Evolutionary conservation across 1,140 invertebrate genomes (phyloP).

Genomic region (Gerris buenoi): DNA sequence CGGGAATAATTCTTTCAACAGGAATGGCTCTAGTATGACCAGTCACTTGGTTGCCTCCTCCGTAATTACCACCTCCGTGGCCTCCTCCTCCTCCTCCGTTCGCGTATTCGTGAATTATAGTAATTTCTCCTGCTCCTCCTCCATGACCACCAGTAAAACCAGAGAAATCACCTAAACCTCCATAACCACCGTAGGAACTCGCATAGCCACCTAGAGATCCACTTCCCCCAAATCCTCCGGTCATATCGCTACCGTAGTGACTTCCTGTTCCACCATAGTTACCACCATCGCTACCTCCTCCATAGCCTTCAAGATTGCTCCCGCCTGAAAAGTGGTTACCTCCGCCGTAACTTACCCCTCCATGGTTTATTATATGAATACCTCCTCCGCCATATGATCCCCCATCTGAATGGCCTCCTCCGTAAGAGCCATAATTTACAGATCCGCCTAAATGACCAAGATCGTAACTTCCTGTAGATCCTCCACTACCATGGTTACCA

Average conservation of each 20-base stretch:
- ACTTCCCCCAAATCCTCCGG: too few relatives aligned
- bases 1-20: conserved; percentile 15
- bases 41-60: conserved; percentile 2
- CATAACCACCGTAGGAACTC: neutral
- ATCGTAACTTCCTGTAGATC: too few relatives aligned
- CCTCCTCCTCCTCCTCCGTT: neutral
- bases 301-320: neutral
- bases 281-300: neutral
- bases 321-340: too few relatives aligned
- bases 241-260: too few relatives aligned
- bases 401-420: neutral
- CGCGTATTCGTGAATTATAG: conserved; percentile 9
- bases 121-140: neutral
- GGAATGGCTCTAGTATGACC: conserved; percentile 5
- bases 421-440: too few relatives aligned
- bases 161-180: neutral
- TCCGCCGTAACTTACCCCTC: too few relatives aligned
- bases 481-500: too few relatives aligned
- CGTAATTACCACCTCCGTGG: neutral
- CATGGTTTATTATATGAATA: neutral
- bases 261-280: too few relatives aligned
- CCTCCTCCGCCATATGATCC: neutral
- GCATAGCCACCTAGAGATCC: neutral
- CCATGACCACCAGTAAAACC: neutral
- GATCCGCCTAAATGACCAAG: too few relatives aligned